Evolutionary conservation across 2,888 invertebrate species (phyloP), one percentile per base, ranked within the genome.

Genomic region (Cinara cedri): DNA sequence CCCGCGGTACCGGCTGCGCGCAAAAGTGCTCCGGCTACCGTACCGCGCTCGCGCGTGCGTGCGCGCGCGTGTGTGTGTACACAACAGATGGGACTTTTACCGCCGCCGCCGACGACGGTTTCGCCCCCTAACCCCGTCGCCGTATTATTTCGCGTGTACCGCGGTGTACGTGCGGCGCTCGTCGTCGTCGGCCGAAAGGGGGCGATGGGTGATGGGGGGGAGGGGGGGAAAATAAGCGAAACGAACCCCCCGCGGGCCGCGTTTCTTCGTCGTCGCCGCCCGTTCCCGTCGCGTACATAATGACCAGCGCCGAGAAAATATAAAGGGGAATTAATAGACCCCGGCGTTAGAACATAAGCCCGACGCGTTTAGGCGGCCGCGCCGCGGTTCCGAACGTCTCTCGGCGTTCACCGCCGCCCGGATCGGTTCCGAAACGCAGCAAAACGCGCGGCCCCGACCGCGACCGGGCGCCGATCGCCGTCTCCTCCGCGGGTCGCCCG

Each of bases 281-380:
- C n/a, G n/a, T n/a, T n/a, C 63, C 3, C 46, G 74, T 46, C 34
- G 70, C 34, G n/a, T 71, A 42, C 57, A 54, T 81, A 81, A 65
- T 81, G 57, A 60, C 80, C 72, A 46, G 80, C 75, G 42, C 63
- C 21, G 81, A 72, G 66, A 81, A 81, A 76, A 76, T 68, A 76
- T 62, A 65, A 78, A 6, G 81, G 81, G 81, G 81, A 81, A 81
- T 81, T 81, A 81, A 81, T 81, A 81, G 72, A 81, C 63, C 65
- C 72, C 81, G 34, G 76, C 72, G 81, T 81, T 81, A 81, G 81
- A 81, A 81, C 81, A 81, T 81, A 81, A 81, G 76, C 81, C 76
- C 34, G 34, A 6, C 34, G 34, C 6, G 34, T 34, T 34, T 34
- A 34, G 34, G 34, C 34, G 34, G 34, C 34, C 34, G n/a, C 34